These are phyloP conservation scores for Andrena hattorfiana DNA, from an alignment of 2,888 invertebrate species.

Conservation along the genomic window DNA sequence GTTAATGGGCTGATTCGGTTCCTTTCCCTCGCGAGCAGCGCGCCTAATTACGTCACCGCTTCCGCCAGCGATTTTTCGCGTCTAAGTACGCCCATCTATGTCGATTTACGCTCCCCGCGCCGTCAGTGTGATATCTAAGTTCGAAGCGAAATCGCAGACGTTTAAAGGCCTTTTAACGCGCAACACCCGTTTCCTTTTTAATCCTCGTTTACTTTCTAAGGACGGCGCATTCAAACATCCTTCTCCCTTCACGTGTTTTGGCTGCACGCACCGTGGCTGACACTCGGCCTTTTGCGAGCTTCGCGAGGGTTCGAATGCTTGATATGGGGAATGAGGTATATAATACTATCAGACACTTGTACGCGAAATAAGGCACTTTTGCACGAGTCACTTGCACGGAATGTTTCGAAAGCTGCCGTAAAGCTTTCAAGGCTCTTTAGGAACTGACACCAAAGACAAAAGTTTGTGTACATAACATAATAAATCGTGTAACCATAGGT, in stretches of 20 bases:
- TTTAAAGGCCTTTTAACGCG: slow-evolving; percentile 16
- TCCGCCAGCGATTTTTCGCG: slow-evolving; percentile 16
- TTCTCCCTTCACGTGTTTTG: slow-evolving; percentile 26
- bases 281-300: neutral
- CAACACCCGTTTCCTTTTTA: neutral
- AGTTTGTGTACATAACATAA: neutral
- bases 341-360: neutral
- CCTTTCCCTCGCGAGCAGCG: slow-evolving; percentile 10
- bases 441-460: slow-evolving; percentile 9
- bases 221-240: slow-evolving; percentile 3
- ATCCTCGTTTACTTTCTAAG: neutral
- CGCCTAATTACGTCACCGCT: slow-evolving; percentile 40
- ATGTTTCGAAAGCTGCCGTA: neutral
- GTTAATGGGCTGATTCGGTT: slow-evolving; percentile 11
- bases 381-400: neutral
- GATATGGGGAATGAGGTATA: slow-evolving; percentile 12
- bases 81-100: slow-evolving; percentile 34
- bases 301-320: neutral
- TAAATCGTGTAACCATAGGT: neutral
- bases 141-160: neutral
- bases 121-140: slow-evolving; percentile 14
- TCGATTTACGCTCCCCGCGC: slow-evolving; percentile 34
- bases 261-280: neutral
- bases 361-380: neutral
- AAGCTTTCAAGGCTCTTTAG: neutral